Evolutionary conservation across 2,113 vertebrate genomes (phyloP).

Genomic region (Odocoileus virginianus): DNA sequence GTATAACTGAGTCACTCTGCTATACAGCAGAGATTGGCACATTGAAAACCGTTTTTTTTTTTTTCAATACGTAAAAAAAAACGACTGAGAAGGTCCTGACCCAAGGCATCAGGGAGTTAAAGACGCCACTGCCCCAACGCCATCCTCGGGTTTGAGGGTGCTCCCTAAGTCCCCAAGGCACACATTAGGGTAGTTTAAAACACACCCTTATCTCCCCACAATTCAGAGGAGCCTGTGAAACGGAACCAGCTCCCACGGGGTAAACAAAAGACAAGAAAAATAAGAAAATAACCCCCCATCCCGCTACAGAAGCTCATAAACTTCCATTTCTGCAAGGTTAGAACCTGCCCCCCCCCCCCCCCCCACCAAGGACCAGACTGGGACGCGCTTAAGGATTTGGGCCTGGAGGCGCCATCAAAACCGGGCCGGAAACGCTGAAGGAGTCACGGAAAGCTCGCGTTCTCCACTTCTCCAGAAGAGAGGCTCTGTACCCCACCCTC

Average conservation of each 20-base stretch:
- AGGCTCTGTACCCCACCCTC: too few relatives aligned
- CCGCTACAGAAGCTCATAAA: not conserved
- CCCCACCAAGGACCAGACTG: not conserved
- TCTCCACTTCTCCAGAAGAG: not conserved
- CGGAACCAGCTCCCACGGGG: not conserved
- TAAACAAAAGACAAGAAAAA: not conserved
- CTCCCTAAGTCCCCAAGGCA: not conserved
- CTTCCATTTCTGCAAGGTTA: not conserved
- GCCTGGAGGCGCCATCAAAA: not conserved
- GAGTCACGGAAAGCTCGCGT: rapidly evolving
- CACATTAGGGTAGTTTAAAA: not conserved
- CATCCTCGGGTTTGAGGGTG: not conserved
- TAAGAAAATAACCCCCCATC: not conserved
- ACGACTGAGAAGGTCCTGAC: not conserved
- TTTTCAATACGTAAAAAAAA: not conserved
- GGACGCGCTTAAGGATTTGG: not conserved
- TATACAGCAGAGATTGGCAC: not conserved
- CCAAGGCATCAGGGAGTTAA: not conserved
- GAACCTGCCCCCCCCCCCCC: too few relatives aligned
- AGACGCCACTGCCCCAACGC: not conserved
- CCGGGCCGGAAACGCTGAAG: not conserved
- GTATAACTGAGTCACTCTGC: not conserved
- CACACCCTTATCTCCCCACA: not conserved
- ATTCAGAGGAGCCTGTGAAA: not conserved
- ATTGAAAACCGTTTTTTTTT: not conserved